Base-by-base conservation (phyloP, 2,888 invertebrate species). In the Drosophila demipolita region DNA sequence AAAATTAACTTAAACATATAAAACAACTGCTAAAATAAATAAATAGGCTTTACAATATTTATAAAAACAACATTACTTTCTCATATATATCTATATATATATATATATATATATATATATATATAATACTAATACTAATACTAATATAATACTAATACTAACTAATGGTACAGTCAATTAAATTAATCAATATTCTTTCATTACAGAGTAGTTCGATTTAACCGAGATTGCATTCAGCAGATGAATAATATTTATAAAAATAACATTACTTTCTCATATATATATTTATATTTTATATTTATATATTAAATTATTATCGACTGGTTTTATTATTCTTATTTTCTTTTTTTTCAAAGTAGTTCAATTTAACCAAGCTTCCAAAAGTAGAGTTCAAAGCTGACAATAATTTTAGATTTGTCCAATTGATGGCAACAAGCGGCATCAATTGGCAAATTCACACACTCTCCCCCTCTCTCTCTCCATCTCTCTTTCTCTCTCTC, bases 381-480 rank as follows among this genome's bases (percentile, higher is more conserved):
- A 49, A 48, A 40, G 20, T 20, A 50, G 20, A 32, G 75, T 80
- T 77, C 80, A 77, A 50, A 45, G 45, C 45, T 45, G 4, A 15
- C 45, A 23, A 75, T 75, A 63, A 75, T 77, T 77, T 70, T 50
- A 40, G 55, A 80, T 61, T 66, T 71, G 77, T 60, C 55, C 78
- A 78, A 77, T 78, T 78, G 65, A 73, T 72, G 67, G 33, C 6
- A 55, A 15, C 60, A 58, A 60, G 49, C 23, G 32, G 40, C 54
- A 72, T 68, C 65, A 78, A 78, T 82, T 78, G 68, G 82, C 73
- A 35, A 78, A 69, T 54, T 38, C 36, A 26, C n/a, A 17, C 49
- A 17, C 17, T 23, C 53, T 50, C 35, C 17, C 0, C 33, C 29
- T 23, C 29, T 35, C 23, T 23, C 35, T 26, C 7, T 26, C 42